Percentiles rank a stretch among this genome's conserved stretches.
Evolutionary conservation across 2,113 vertebrate species (phyloP).

Genomic region (Prolemur simus): DNA sequence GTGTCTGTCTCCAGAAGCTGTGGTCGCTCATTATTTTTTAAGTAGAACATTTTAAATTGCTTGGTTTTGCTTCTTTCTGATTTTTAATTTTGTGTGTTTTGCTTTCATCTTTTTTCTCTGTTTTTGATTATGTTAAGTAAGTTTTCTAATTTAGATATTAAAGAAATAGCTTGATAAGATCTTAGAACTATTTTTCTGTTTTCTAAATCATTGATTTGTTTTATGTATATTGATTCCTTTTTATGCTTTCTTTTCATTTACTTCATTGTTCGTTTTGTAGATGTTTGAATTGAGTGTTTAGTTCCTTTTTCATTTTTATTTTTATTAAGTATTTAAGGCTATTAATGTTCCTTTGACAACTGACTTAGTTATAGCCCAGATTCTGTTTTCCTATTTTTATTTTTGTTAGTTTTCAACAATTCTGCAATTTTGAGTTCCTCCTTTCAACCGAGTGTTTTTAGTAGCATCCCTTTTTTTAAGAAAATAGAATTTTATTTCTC

Average conservation of each 20-base stretch:
- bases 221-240: background rate
- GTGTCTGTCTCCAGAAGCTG: background rate
- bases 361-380: background rate
- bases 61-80: background rate
- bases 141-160: slow-evolving; percentile 5
- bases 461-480: background rate
- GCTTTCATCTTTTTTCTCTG: background rate
- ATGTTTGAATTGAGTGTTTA: background rate
- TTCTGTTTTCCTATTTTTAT: background rate
- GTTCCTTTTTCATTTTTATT: background rate
- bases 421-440: background rate
- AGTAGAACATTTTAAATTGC: background rate
- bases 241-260: background rate
- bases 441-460: background rate
- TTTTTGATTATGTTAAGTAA: background rate
- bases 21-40: background rate
- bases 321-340: background rate
- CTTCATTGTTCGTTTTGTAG: background rate
- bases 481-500: background rate
- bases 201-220: background rate
- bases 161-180: background rate
- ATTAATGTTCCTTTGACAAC: background rate
- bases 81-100: background rate
- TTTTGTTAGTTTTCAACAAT: background rate
- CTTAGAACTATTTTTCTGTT: background rate